A percentile compares a stretch with the other conserved stretches of the same genome.
Conservation (phyloP, 2,797 vertebrate species). For the Tachyglossus aculeatus region DNA sequence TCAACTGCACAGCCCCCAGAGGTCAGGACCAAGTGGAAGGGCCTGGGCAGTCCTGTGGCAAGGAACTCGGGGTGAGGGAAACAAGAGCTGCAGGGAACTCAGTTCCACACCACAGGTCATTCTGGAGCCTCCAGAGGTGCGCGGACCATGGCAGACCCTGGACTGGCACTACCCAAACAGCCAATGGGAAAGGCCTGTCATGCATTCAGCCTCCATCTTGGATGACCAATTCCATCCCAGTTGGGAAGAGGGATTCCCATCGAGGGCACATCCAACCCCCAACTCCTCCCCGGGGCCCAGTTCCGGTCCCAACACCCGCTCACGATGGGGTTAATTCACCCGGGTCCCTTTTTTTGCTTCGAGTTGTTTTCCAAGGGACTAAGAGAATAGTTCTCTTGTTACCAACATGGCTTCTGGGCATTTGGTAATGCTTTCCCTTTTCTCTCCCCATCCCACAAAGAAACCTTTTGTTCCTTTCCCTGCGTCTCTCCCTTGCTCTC, state of each 20-base stretch:
- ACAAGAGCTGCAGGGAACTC: too few species aligned
- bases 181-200: too few species aligned
- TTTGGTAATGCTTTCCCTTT: conserved; percentile 79
- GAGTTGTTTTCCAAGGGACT: conserved; percentile 78
- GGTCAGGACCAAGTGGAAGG: too few species aligned
- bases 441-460: conserved; percentile 73
- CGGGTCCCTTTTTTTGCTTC: conserved; percentile 62
- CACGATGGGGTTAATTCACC: conserved; percentile 63
- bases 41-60: too few species aligned
- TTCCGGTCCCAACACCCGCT: conserved; percentile 17
- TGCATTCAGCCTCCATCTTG: conserved; percentile 6
- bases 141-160: too few species aligned
- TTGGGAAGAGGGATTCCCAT: conserved; percentile 5
- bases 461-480: conserved; percentile 76
- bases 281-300: neutral
- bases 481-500: conserved; percentile 69
- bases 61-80: too few species aligned
- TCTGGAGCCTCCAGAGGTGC: too few species aligned
- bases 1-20: too few species aligned
- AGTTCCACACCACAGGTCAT: too few species aligned
- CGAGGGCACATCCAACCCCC: accelerated
- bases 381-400: conserved; percentile 83
- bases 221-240: conserved; percentile 7
- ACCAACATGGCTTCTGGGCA: conserved; percentile 83
- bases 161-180: too few species aligned